Evolutionary conservation across 2,113 vertebrate species (phyloP).

Genomic region (Ailurus styani): DNA sequence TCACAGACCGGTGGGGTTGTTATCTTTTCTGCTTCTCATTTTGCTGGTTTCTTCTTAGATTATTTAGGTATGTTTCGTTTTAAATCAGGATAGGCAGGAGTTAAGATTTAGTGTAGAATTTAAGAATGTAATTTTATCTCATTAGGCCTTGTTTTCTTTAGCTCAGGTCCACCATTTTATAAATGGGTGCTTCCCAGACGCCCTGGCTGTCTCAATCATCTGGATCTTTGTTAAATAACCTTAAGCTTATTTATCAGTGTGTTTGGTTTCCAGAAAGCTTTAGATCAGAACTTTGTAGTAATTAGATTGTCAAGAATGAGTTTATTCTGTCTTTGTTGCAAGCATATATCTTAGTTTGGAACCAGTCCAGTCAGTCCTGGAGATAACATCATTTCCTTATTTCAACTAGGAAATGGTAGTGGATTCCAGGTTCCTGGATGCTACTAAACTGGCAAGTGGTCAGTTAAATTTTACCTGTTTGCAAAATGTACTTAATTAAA

Average conservation of each 20-base stretch:
- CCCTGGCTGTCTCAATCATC: background rate
- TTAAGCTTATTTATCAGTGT: background rate
- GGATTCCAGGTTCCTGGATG: background rate
- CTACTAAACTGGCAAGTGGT: background rate
- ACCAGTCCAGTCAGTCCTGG: background rate
- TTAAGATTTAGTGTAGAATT: background rate
- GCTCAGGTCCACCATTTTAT: background rate
- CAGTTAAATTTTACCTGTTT: background rate
- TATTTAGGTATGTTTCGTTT: background rate
- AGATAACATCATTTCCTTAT: background rate
- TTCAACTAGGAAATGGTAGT: background rate
- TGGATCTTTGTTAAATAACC: background rate
- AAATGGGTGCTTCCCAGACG: background rate
- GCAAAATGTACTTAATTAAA: conserved; percentile 8
- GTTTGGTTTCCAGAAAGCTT: background rate
- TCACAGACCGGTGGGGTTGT: background rate
- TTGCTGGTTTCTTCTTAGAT: background rate
- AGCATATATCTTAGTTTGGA: background rate
- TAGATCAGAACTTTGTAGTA: background rate
- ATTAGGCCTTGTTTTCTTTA: background rate
- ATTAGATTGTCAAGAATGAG: background rate
- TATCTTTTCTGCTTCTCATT: background rate
- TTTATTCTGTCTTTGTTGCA: background rate
- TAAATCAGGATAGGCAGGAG: background rate
- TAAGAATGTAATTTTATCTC: background rate